Base-by-base conservation (phyloP, 2,888 invertebrate species). In the Nineta flava region DNA sequence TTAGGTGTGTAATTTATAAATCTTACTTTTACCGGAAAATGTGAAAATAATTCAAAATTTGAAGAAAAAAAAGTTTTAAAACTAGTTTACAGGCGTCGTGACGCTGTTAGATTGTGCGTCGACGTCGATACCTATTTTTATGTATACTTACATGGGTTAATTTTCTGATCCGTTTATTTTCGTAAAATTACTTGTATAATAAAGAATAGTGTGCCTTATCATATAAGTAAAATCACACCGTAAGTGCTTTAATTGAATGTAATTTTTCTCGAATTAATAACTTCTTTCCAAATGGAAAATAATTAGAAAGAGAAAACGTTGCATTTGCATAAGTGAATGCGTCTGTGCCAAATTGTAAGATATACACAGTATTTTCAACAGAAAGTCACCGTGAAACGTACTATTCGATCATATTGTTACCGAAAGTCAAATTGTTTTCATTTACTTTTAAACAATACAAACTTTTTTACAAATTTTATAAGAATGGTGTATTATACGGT, bases 291-390 rank as follows among this genome's bases (percentile, higher is more conserved):
- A 32, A 32, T 32, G 7, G 10, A 32, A 32, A 32, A 32, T 32
- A 32, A 32, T 13, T 15, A 15, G 15, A 38, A 15, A 38, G 38
- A 38, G 16, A 10, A 44, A 13, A 16, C 9, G 1, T 12, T 31
- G n/a, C 15, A 49, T 51, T 40, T 46, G 16, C 17, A 16, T 13
- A 46, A 17, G 15, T 50, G 48, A 41, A 34, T 49, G 26, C 35
- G 42, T 34, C 35, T 45, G 35, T 47, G 46, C 46, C 48, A 49
- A 49, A 46, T 31, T n/a, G 31, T 34, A 17, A 31, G 32, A 43
- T 49, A 13, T 19, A 48, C 41, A 26, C 26, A 26, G 44, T 48
- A 19, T 21, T 15, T 42, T 10, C 40, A 44, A n/a, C 13, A 44
- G 9, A 49, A 32, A 13, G 46, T 13, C 15, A 38, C 38, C 38